These are phyloP conservation scores for Bombus terrestris DNA, from an alignment of 1,140 invertebrate genomes.

Conservation along the genomic window DNA sequence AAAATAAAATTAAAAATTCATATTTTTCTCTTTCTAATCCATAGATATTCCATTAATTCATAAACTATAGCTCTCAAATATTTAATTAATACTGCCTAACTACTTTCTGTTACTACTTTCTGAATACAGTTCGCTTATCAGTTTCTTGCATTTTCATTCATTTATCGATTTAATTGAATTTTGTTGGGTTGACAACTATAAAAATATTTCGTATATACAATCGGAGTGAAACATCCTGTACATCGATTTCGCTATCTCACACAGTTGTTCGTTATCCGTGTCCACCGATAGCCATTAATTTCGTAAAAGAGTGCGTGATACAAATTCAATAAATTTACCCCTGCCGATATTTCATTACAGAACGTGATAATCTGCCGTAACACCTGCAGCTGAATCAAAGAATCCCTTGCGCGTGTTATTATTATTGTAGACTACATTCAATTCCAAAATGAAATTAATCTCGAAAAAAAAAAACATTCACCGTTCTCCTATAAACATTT, in stretches of 20 bases:
- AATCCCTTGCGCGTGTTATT: not conserved
- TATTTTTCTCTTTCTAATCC: no score
- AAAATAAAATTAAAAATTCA: no score
- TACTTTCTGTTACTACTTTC: not conserved
- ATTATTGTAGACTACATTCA: not conserved
- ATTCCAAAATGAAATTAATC: slow-evolving; percentile 5
- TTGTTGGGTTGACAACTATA: not conserved
- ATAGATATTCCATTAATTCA: not conserved
- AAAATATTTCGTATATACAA: not conserved
- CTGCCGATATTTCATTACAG: not conserved
- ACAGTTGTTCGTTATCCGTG: not conserved
- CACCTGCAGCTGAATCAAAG: not conserved
- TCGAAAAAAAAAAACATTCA: not conserved
- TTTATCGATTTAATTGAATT: not conserved
- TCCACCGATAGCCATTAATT: not conserved
- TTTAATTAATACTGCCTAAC: not conserved
- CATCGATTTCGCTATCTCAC: not conserved
- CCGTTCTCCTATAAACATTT: not conserved
- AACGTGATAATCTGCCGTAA: not conserved
- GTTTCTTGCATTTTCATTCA: not conserved
- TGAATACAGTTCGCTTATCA: not conserved
- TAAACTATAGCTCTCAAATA: not conserved
- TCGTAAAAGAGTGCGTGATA: not conserved
- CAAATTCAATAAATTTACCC: not conserved
- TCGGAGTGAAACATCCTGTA: not conserved